Conservation (phyloP, 2,797 vertebrate species). For the Oophaga sylvatica region DNA sequence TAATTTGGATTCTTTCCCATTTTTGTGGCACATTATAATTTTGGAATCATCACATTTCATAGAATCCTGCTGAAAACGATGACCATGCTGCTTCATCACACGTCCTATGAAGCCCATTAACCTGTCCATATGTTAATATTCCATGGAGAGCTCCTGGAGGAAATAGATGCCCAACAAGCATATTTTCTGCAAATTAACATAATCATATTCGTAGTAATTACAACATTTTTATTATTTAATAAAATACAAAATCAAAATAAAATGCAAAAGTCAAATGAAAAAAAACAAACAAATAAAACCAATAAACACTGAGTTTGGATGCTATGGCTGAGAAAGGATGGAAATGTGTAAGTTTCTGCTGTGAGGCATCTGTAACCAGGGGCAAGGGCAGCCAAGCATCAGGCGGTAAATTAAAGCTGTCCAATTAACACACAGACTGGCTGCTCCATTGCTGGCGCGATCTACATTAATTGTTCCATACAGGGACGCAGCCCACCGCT, state of each 20-base stretch:
- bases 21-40: background rate
- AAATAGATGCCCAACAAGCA: background rate
- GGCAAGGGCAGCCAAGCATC: slow-evolving; percentile 43
- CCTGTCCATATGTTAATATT: background rate
- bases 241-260: background rate
- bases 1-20: background rate
- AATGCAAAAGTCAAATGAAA: background rate
- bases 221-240: background rate
- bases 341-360: slow-evolving; percentile 28
- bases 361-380: slow-evolving; percentile 37
- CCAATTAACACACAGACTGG: slow-evolving; percentile 43
- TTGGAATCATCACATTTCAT: background rate
- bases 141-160: background rate
- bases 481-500: background rate
- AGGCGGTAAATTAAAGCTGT: slow-evolving; percentile 14
- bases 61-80: background rate
- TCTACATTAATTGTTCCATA: slow-evolving; percentile 20
- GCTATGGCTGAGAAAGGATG: background rate
- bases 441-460: slow-evolving; percentile 27
- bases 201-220: background rate
- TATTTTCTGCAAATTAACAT: background rate
- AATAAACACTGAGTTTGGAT: background rate
- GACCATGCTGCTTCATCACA: no score
- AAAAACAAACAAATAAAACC: background rate
- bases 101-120: background rate